phyloP scores from a whole-genome alignment of 2,888 invertebrate species.

The Dione vanillae region DNA sequence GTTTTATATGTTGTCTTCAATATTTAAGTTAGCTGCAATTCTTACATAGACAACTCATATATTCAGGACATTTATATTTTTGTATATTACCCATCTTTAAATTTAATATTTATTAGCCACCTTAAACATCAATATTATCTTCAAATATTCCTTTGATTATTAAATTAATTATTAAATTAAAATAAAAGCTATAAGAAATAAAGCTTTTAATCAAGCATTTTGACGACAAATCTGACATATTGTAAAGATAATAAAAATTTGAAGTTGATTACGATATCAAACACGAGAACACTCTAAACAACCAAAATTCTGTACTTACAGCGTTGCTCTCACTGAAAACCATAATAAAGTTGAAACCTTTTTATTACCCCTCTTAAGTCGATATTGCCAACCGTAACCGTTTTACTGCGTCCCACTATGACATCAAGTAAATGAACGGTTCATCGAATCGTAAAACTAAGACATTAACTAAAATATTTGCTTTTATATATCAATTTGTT shows the following conservation, averaged over 20 bases:
- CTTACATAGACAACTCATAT: too few species aligned
- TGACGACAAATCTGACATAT: not conserved
- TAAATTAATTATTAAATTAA: too few species aligned
- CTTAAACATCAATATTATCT: too few species aligned
- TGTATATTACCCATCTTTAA: too few species aligned
- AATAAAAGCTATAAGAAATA: too few species aligned
- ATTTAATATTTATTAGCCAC: too few species aligned
- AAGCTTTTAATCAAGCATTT: not conserved
- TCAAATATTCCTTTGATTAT: too few species aligned
- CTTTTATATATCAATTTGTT: not conserved
- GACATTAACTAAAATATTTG: slow-evolving; percentile 21
- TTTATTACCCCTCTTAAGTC: slow-evolving; percentile 46
- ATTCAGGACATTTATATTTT: too few species aligned
- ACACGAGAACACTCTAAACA: slow-evolving; percentile 18
- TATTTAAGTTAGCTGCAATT: too few species aligned
- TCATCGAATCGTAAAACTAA: slow-evolving; percentile 37
- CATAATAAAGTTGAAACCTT: slow-evolving; percentile 54
- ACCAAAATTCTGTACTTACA: slow-evolving; percentile 22
- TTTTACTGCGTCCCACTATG: slow-evolving; percentile 41
- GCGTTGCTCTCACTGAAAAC: slow-evolving; percentile 26
- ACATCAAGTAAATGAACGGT: slow-evolving; percentile 44
- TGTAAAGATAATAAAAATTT: slow-evolving; percentile 5
- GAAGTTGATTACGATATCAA: slow-evolving; percentile 24
- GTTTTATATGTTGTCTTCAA: too few species aligned
- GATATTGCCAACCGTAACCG: slow-evolving; percentile 39